Evolutionary conservation across 2,797 vertebrate genomes (phyloP), one percentile per base, ranked within the genome.

Genomic region (Chelidonichthys spinosus): DNA sequence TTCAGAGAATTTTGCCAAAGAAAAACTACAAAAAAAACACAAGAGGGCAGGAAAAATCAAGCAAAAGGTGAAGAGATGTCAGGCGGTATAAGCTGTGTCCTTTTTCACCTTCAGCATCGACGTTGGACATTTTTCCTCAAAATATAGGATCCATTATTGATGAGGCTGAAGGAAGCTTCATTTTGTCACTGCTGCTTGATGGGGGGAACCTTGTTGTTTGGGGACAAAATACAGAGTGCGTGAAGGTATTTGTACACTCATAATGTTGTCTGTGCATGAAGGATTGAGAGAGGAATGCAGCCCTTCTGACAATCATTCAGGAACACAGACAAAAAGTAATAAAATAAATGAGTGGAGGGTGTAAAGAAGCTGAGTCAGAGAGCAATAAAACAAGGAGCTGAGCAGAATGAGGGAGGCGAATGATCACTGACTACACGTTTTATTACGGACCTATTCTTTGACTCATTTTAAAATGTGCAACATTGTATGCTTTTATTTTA

Each of bases 71-170:
- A 59, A 74, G 42, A 32, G 3, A 37, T 70, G 63, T 78, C 62
- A 58, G 44, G 49, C 61, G 54, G 46, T 35, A 56, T 77, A 0
- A 37, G 62, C 79, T 90, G 85, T 79, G 76, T 90, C 87, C 79
- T 74, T 78, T 77, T 65, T 86, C 80, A 87, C 88, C 88, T 81
- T 73, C 62, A 85, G 87, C 25, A 25, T 25, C 25, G 25, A 25
- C 25, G 2, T 25, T 25, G n/a, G n/a, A n/a, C n/a, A n/a, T n/a
- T n/a, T n/a, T n/a, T n/a, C n/a, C 25, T 25, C 1, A 25, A 25
- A 25, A 25, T 25, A 84, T 77, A 81, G 68, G 68, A 83, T 92
- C 71, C 83, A 86, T 89, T 87, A 92, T 90, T 87, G 78, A 89
- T 85, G 84, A 72, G 15, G 11, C 33, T 85, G 84, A 82, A 82